Evolutionary conservation across 2,888 invertebrate genomes (phyloP).

Genomic region (Galeopsomyia nigrocyanea): DNA sequence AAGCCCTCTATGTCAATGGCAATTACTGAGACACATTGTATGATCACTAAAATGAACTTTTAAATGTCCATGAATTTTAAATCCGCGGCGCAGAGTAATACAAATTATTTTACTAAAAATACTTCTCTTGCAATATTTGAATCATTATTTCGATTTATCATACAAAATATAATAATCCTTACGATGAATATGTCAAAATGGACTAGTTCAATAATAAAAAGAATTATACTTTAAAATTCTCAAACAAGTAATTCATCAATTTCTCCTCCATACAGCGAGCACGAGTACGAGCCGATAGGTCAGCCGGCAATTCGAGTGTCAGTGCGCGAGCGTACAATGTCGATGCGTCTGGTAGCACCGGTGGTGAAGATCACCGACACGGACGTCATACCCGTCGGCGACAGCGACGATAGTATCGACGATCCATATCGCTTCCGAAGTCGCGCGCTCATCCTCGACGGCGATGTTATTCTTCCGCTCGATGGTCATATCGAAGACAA

Average conservation of each 20-base stretch:
- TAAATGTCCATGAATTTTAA: no score
- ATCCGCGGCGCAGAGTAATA: no score
- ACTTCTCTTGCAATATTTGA: no score
- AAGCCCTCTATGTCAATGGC: no score
- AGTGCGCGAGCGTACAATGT: slow-evolving; percentile 31
- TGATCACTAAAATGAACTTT: no score
- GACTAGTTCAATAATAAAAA: no score
- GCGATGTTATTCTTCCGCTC: slow-evolving; percentile 66
- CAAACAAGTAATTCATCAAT: neutral
- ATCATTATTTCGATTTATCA: no score
- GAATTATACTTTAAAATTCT: no score
- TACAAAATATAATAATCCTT: no score
- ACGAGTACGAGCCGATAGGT: slow-evolving; percentile 93
- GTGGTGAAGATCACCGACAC: slow-evolving; percentile 70
- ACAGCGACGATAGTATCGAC: slow-evolving; percentile 67
- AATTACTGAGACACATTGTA: no score
- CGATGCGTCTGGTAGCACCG: slow-evolving; percentile 56
- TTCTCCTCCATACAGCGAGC: slow-evolving; percentile 77
- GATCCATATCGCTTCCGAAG: slow-evolving; percentile 57
- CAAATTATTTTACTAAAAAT: no score
- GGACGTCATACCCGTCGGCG: slow-evolving; percentile 65
- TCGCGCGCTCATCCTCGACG: slow-evolving; percentile 61
- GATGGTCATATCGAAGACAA: slow-evolving; percentile 68
- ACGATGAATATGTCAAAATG: no score
- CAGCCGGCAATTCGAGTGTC: slow-evolving; percentile 71